Percentiles rank a stretch among this genome's conserved stretches.
phyloP scores from a whole-genome alignment of 1,140 invertebrate species.

The Aradophagus sp. region DNA sequence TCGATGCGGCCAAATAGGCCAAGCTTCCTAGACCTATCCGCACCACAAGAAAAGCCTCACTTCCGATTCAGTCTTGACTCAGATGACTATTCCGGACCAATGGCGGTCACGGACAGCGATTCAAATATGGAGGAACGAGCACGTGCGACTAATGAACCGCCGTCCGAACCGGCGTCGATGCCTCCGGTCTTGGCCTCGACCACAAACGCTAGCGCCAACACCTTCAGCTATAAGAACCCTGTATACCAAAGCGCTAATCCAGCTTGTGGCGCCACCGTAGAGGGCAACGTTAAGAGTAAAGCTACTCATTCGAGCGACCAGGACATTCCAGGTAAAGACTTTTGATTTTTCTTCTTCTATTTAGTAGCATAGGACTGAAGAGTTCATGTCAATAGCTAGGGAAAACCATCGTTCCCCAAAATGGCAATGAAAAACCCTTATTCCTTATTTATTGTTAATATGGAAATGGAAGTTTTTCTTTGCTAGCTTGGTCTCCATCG shows the following conservation, averaged over 20 bases:
- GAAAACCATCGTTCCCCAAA: too few relatives aligned
- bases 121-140: slow-evolving; percentile 19
- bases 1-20: slow-evolving; percentile 67
- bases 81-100: slow-evolving; percentile 60
- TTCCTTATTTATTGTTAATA: too few relatives aligned
- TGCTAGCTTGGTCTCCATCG: too few relatives aligned
- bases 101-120: slow-evolving; percentile 52
- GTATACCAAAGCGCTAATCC: slow-evolving; percentile 84
- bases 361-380: too few relatives aligned
- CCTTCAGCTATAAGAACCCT: slow-evolving; percentile 83
- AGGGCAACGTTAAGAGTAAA: slow-evolving; percentile 63
- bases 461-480: too few relatives aligned
- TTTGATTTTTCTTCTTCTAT: too few relatives aligned
- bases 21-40: slow-evolving; percentile 75
- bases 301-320: slow-evolving; percentile 70
- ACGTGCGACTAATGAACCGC: slow-evolving; percentile 59
- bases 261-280: slow-evolving; percentile 65
- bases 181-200: slow-evolving; percentile 72
- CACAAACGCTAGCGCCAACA: slow-evolving; percentile 64
- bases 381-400: too few relatives aligned
- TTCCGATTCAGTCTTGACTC: slow-evolving; percentile 74
- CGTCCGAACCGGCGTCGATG: slow-evolving; percentile 76
- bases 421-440: too few relatives aligned
- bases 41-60: slow-evolving; percentile 72
- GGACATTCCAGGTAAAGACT: slow-evolving; percentile 69